Evolutionary conservation across 2,797 vertebrate species (phyloP), one percentile per base, ranked within the genome.

Genomic region (Cyprinella venusta): DNA sequence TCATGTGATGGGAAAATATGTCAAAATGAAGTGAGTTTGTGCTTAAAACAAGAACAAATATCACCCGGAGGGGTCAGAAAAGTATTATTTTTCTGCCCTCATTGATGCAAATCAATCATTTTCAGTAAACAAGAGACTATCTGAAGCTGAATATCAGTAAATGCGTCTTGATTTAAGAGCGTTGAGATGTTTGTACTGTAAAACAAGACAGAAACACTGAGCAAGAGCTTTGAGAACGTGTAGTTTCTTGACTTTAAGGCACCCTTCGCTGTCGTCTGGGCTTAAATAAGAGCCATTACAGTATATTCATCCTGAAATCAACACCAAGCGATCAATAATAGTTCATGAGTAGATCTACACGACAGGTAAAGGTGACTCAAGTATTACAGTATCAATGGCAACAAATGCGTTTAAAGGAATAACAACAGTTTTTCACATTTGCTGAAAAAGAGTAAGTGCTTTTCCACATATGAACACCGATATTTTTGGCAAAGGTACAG

Each of bases 401-500:
- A 90, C 81, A 82, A 93, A 92, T 91, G 92, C 89, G 91, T 91
- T 64, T 71, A 86, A 83, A 90, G 88, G 83, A 75, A 79, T 77
- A 88, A 80, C 83, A 77, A 86, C 80, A 74, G 76, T 18, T 76
- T 87, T 89, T 70, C 87, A 84, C 85, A 69, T 84, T 83, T 90
- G 89, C 90, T 89, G 85, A 64, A 78, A 21, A 92, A 90, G 84
- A 87, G 76, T 92, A 93, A 93, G 93, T 94, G 92, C 92, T 93
- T 91, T 90, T 92, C 82, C 89, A 92, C 90, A 86, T 92, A 92
- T 88, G 92, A 93, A 92, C 83, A 92, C 83, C 88, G 84, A 88
- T 91, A 89, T 91, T 93, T 93, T 90, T 90, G 94, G 92, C 92
- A 92, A 93, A 90, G 82, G 63, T 86, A 76, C 81, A 88, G 83